A percentile compares a stretch with the other conserved stretches of the same genome.
phyloP scores from a whole-genome alignment of 2,113 vertebrate genomes.

The Protomyctophum bolini region DNA sequence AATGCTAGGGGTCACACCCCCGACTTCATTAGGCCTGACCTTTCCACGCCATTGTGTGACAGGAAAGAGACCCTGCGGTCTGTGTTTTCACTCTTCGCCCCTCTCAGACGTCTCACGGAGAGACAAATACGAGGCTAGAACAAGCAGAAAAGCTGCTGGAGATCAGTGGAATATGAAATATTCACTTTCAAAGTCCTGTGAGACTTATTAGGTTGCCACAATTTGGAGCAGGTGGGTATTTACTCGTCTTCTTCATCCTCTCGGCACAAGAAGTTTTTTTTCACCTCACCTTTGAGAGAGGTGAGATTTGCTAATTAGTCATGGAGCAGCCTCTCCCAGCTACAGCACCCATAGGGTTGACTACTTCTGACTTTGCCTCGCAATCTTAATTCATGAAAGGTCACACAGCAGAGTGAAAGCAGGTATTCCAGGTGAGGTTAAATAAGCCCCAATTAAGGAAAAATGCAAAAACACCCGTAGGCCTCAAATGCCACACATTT shows the following conservation, averaged over 20 bases:
- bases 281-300: slow-evolving; percentile 47
- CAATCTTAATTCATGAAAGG: slow-evolving; percentile 72
- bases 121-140: slow-evolving; percentile 57
- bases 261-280: slow-evolving; percentile 59
- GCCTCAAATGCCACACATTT: slow-evolving; percentile 51
- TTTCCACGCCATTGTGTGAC: slow-evolving; percentile 74
- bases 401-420: slow-evolving; percentile 67
- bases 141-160: slow-evolving; percentile 62
- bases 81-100: slow-evolving; percentile 45
- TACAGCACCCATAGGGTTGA: slow-evolving; percentile 57
- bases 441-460: slow-evolving; percentile 72
- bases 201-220: slow-evolving; percentile 72
- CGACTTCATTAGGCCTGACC: slow-evolving; percentile 81
- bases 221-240: slow-evolving; percentile 71
- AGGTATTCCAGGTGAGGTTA: slow-evolving; percentile 73
- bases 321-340: slow-evolving; percentile 61
- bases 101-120: slow-evolving; percentile 56
- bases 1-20: slow-evolving; percentile 75
- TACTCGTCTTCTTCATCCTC: slow-evolving; percentile 59
- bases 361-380: slow-evolving; percentile 49
- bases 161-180: slow-evolving; percentile 73
- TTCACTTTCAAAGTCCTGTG: slow-evolving; percentile 71
- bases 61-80: slow-evolving; percentile 65
- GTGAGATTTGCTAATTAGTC: slow-evolving; percentile 75
- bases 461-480: slow-evolving; percentile 64